A percentile compares a stretch with the other conserved stretches of the same genome.
phyloP scores from a whole-genome alignment of 1,140 invertebrate species.

The Oedothorax gibbosus region DNA sequence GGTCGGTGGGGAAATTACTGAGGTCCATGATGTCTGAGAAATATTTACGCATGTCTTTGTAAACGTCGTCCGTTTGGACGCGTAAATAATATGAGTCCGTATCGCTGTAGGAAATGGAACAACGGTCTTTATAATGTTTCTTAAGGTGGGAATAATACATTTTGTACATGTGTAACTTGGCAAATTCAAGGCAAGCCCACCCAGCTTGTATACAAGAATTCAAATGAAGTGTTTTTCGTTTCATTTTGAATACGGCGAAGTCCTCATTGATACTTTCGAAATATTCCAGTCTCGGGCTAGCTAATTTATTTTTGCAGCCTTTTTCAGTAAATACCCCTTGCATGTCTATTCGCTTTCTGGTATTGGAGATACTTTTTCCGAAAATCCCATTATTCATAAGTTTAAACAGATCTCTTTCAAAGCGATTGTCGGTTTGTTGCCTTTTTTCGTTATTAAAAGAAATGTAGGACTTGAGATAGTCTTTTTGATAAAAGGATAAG shows the following conservation, averaged over 20 bases:
- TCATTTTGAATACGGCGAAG: slow-evolving; percentile 7
- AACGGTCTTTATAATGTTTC: neutral
- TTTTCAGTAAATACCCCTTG: neutral
- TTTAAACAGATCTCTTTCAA: no score
- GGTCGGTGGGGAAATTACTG: no score
- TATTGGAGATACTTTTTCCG: neutral
- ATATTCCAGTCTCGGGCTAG: neutral
- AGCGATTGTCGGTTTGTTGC: no score
- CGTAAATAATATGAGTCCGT: neutral
- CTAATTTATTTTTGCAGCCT: neutral
- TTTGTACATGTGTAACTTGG: neutral
- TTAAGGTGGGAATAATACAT: slow-evolving; percentile 10
- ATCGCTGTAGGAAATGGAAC: neutral
- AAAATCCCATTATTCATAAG: no score
- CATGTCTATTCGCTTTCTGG: neutral
- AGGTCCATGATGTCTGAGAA: no score
- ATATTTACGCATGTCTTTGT: no score
- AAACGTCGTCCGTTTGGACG: neutral
- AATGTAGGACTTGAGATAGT: no score
- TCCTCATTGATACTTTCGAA: slow-evolving; percentile 7
- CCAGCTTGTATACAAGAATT: slow-evolving; percentile 3
- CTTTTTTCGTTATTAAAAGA: no score
- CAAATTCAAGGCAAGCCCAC: neutral
- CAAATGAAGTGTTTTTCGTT: neutral
- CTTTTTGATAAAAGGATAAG: no score